These are phyloP conservation scores for Henricia sp. DNA, from an alignment of 53 echinoderm and acorn worm species.

Conservation along the genomic window DNA sequence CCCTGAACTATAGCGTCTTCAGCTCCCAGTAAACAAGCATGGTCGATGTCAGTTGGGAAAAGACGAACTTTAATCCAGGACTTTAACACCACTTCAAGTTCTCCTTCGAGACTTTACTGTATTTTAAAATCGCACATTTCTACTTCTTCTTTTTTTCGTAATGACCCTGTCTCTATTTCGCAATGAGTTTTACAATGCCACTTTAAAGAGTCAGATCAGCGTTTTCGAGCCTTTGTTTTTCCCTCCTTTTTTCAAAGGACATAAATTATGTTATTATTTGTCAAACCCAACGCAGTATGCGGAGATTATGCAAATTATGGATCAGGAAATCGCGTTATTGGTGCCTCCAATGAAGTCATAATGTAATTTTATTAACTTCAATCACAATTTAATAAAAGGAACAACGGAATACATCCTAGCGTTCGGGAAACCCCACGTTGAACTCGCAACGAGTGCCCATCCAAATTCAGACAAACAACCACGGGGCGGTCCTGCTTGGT, in stretches of 20 bases:
- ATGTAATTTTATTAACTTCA: conserved; percentile 30
- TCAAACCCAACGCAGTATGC: conserved; percentile 27
- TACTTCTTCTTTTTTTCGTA: no score
- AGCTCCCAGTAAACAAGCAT: no score
- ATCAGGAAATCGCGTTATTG: neutral
- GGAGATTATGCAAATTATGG: conserved; percentile 11
- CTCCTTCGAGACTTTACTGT: no score
- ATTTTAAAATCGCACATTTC: no score
- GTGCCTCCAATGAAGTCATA: conserved; percentile 11
- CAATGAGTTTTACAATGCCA: neutral
- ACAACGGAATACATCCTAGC: neutral
- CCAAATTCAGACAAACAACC: conserved; percentile 29
- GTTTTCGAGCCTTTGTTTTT: no score
- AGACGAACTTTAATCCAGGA: neutral
- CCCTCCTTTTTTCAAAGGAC: no score
- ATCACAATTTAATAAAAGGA: conserved; percentile 16
- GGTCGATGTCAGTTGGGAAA: no score
- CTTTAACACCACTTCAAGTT: neutral
- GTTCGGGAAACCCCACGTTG: conserved; percentile 20
- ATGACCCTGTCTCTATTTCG: neutral
- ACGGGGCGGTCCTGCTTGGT: conserved; percentile 2
- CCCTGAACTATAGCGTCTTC: conserved; percentile 14
- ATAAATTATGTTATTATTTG: conserved; percentile 22
- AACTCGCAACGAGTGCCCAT: conserved; percentile 13
- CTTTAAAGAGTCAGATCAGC: no score